Conservation (phyloP, 2,888 invertebrate genomes). For the Pseudococcus jackbeardsleyi region DNA sequence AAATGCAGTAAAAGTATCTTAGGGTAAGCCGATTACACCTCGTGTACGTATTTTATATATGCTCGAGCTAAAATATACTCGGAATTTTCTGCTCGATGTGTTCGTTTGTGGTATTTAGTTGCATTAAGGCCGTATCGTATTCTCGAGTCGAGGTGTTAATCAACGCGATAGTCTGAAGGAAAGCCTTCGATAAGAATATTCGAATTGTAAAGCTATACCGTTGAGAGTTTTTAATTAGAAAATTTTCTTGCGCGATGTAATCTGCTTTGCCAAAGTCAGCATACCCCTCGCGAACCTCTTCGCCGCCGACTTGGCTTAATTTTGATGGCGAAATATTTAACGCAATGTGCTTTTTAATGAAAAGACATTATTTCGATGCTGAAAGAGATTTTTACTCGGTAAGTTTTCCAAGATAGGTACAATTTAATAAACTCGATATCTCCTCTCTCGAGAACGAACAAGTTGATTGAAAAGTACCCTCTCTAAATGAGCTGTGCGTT, state of each 20-base stretch:
- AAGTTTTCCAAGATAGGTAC: background rate
- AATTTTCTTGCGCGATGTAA: conserved; percentile 26
- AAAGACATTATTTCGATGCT: conserved; percentile 19
- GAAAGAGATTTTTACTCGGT: conserved; percentile 9
- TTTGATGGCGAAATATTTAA: conserved; percentile 23
- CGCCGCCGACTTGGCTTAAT: background rate
- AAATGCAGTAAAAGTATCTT: no score
- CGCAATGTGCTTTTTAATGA: conserved; percentile 9
- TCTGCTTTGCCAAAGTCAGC: background rate
- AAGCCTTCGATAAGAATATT: conserved; percentile 16
- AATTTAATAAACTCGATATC: conserved; percentile 6
- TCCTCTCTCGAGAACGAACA: background rate
- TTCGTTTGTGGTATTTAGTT: conserved; percentile 38
- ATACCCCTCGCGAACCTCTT: background rate
- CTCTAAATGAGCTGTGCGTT: background rate
- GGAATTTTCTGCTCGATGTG: background rate
- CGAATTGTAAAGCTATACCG: conserved; percentile 7
- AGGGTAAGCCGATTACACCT: background rate
- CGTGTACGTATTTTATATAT: background rate
- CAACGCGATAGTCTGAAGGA: conserved; percentile 17
- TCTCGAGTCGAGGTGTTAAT: conserved; percentile 29
- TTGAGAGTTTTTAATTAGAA: conserved; percentile 29
- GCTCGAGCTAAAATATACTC: background rate
- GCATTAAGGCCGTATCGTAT: background rate
- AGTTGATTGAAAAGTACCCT: conserved; percentile 13